Evolutionary conservation across 2,888 invertebrate species (phyloP), one percentile per base, ranked within the genome.

Genomic region (Lepidochitona cinerea): DNA sequence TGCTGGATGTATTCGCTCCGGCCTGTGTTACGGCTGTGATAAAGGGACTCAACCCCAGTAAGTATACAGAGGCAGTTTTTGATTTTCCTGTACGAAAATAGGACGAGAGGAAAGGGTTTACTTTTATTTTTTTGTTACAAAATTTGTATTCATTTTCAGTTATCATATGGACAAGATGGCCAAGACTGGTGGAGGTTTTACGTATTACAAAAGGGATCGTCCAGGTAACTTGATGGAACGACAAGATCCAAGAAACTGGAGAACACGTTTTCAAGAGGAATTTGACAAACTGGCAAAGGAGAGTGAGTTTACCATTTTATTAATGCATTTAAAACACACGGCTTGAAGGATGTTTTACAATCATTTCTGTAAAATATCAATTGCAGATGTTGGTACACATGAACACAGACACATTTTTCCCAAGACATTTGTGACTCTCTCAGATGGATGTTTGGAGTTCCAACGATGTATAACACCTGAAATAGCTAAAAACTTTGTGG

Each of bases 21-120:
- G 85, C 4, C 76, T 88, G 5, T 89, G 89, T 71, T 88, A 88
- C 75, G 88, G 88, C 5, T 89, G 89, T 81, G 85, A 84, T n/a
- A 78, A 83, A 53, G 83, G 81, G 64, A 69, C 82, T 0, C 78
- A 79, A 52, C 83, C 84, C 18, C 88, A 89, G 88, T 88, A 81
- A 81, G 59, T 59, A 59, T 59, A 59, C 32, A 18, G 9, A 18
- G 41, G 41, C n/a, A n/a, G n/a, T n/a, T n/a, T 41, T 9, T 41
- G 9, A 41, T 41, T 18, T 18, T 41, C 9, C 41, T 41, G 41
- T 41, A 41, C 9, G 9, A 12, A 41, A 12, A 41, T 18, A 41
- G 9, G 18, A 41, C 9, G 9, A 12, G 41, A 12, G 18, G 41
- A 12, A 41, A 9, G 41, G 9, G 41, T 18, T 12, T 41, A 12